Percentiles rank a stretch among this genome's conserved stretches.
These are phyloP conservation scores for Drosophila equinoxialis DNA, from an alignment of 1,140 invertebrate genomes.

Conservation along the genomic window DNA sequence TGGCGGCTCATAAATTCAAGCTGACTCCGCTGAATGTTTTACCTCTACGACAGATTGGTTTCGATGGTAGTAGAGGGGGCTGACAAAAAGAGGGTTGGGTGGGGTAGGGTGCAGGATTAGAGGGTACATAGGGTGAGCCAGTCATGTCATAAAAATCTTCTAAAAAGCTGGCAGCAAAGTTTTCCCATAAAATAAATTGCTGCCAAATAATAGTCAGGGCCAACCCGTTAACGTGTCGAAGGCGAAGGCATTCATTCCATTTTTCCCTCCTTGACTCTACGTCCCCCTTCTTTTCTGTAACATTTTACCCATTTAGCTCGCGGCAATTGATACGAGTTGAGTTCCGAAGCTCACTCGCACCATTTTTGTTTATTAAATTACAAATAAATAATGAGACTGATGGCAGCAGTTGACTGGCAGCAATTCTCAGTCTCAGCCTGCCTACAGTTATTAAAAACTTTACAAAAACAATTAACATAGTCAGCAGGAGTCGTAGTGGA, in stretches of 20 bases:
- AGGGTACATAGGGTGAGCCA: neutral
- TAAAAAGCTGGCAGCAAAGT: conserved; percentile 54
- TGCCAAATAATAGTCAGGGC: conserved; percentile 64
- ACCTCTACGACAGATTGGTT: neutral
- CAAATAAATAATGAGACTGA: conserved; percentile 82
- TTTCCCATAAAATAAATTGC: conserved; percentile 81
- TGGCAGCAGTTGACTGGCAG: conserved; percentile 66
- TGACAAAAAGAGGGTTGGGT: neutral
- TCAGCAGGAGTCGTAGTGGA: conserved; percentile 18
- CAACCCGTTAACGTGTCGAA: conserved; percentile 61
- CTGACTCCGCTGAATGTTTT: conserved; percentile 52
- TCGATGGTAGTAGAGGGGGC: neutral
- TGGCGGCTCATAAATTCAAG: conserved; percentile 74
- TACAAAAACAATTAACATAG: conserved; percentile 79
- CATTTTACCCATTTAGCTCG: conserved; percentile 24
- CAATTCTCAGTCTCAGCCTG: conserved; percentile 23
- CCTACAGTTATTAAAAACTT: conserved; percentile 78
- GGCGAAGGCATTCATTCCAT: conserved; percentile 30
- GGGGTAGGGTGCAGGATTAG: neutral
- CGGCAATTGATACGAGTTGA: conserved; percentile 55
- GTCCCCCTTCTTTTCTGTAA: neutral
- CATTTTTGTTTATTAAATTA: conserved; percentile 79
- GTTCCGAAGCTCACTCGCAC: conserved; percentile 17
- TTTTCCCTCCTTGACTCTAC: conserved; percentile 9
- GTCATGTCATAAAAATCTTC: conserved; percentile 67